phyloP scores from a whole-genome alignment of 2,113 vertebrate species.

The Charadrius vociferus region DNA sequence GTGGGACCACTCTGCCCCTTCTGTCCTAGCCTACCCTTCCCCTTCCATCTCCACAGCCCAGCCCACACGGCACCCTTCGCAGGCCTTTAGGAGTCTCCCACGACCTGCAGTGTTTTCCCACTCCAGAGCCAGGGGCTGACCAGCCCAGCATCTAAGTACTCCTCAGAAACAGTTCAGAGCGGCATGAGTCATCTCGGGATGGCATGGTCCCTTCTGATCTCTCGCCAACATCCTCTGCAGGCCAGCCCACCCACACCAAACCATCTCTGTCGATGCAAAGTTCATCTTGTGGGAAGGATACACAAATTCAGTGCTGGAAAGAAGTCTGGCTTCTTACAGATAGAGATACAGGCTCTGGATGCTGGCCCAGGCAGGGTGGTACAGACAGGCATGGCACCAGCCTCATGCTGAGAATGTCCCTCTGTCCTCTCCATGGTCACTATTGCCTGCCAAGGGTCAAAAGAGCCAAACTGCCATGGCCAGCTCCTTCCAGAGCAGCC shows the following conservation, averaged over 20 bases:
- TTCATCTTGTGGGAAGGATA: neutral
- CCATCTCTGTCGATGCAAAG: neutral
- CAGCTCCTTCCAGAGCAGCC: neutral
- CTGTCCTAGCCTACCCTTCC: neutral
- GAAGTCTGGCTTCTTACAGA: neutral
- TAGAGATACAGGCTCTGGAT: neutral
- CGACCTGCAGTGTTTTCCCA: neutral
- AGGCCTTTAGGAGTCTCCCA: neutral
- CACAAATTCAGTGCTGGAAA: neutral
- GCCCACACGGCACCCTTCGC: neutral
- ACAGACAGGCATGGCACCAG: conserved; percentile 12
- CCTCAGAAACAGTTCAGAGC: neutral
- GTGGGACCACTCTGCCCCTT: neutral
- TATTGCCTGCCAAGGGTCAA: neutral
- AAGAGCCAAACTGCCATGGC: neutral
- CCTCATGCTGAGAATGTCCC: conserved; percentile 20
- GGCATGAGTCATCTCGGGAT: neutral
- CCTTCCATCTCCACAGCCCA: neutral
- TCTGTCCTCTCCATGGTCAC: neutral
- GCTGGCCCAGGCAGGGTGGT: neutral
- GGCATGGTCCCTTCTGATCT: neutral
- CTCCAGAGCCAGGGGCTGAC: neutral
- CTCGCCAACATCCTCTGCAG: neutral
- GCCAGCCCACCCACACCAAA: neutral
- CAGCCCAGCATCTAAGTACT: neutral